These are phyloP conservation scores for Pheosia tremula DNA, from an alignment of 2,888 invertebrate species.

Conservation along the genomic window DNA sequence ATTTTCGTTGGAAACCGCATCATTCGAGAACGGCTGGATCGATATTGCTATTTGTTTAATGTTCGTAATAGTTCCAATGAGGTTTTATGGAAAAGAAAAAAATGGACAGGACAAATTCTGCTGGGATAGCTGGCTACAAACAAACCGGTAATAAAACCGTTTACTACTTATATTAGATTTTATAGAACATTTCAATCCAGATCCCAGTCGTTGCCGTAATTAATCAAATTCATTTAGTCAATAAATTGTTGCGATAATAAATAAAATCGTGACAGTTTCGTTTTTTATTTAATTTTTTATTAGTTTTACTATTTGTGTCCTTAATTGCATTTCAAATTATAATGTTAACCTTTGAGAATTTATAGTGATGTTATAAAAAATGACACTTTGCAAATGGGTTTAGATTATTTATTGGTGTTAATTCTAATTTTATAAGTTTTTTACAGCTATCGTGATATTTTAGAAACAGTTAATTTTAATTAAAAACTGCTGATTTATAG, in stretches of 20 bases:
- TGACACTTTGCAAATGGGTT: conserved; percentile 21
- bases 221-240: background rate
- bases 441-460: too few relatives aligned
- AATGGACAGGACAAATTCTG: too few relatives aligned
- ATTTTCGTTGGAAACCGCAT: too few relatives aligned
- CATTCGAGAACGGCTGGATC: too few relatives aligned
- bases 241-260: conserved; percentile 33
- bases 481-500: too few relatives aligned
- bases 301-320: conserved; percentile 9
- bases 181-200: background rate
- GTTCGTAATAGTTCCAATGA: too few relatives aligned
- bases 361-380: conserved; percentile 26
- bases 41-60: too few relatives aligned
- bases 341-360: conserved; percentile 43
- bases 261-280: conserved; percentile 25
- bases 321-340: conserved; percentile 46
- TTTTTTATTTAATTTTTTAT: conserved; percentile 22
- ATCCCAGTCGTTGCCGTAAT: background rate
- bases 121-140: too few relatives aligned
- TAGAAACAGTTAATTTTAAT: too few relatives aligned
- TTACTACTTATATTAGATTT: too few relatives aligned
- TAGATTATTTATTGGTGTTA: conserved; percentile 20
- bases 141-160: too few relatives aligned
- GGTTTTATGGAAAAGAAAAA: too few relatives aligned
- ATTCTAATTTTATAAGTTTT: background rate